Base-by-base conservation (phyloP, 1,140 invertebrate genomes). In the Plectrocnemia conspersa region DNA sequence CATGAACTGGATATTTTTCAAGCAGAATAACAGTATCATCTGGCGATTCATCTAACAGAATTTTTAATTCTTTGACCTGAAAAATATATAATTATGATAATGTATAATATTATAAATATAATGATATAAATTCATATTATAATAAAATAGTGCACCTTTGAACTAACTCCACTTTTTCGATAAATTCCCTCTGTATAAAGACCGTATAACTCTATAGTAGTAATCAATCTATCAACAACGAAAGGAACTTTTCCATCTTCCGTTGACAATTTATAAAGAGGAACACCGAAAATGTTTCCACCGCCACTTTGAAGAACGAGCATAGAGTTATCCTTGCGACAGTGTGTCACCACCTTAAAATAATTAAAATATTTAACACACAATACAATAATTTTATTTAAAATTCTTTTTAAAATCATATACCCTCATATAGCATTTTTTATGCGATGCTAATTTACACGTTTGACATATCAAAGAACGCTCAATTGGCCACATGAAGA, bases 401-500 rank as follows among this genome's bases (percentile, higher is more conserved):
- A 40, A 10, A 40, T n/a, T 49, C 22, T 36, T 19, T 21, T 49
- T 44, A 3, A 25, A 24, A 38, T 23, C n/a, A 63, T 33, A 24
- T 65, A 68, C 70, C 71, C 88, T 90, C 44, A 76, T 78, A 64
- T 90, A 89, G 72, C 94, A 97, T 68, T 95, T 97, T 69, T 93
- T 94, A 71, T 98, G 94, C 65, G 91, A 93, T 1, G 91, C 92
- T 42, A 96, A 74, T 70, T 92, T 94, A 76, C 94, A 98, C 60
- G 83, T 90, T 80, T 88, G 72, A 71, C 84, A 80, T 55, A 80
- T 76, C 40, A 93, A 82, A 24, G 91, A 90, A 56, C 91, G 80
- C 67, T 97, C 93, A 36, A 94, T 88, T 24, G 93, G 90, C 93
- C 93, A 96, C 83, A 89, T 87, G 68, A 97, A 92, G 71, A 95